These are phyloP conservation scores for Eulimnadia texana DNA, from an alignment of 1,140 invertebrate genomes.

Conservation along the genomic window DNA sequence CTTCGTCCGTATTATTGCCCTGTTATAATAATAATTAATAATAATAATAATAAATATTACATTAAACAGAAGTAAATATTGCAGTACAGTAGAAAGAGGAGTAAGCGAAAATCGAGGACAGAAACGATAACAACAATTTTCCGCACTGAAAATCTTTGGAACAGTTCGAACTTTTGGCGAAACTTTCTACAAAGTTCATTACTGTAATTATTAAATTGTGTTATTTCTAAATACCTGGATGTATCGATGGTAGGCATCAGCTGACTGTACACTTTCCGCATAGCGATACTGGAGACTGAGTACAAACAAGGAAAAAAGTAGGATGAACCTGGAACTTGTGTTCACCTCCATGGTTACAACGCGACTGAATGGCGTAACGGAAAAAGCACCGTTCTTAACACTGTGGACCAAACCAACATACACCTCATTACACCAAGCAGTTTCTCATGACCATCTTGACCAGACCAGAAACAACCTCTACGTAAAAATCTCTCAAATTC, in stretches of 20 bases:
- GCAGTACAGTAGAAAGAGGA: neutral
- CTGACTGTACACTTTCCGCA: neutral
- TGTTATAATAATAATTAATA: conserved; percentile 24
- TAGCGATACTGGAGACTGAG: neutral
- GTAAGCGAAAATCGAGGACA: neutral
- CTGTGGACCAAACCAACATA: too few relatives aligned
- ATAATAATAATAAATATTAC: conserved; percentile 15
- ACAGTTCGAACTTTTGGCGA: too few relatives aligned
- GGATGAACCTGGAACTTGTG: neutral
- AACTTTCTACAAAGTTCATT: too few relatives aligned
- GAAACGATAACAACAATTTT: neutral
- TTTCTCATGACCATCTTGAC: too few relatives aligned
- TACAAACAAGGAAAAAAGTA: neutral
- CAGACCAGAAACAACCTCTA: too few relatives aligned
- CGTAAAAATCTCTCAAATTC: too few relatives aligned
- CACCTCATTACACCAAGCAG: too few relatives aligned
- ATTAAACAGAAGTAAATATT: neutral
- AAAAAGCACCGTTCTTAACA: neutral
- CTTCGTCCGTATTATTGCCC: conserved; percentile 52
- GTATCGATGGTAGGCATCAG: neutral
- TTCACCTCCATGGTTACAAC: neutral
- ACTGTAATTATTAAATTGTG: neutral
- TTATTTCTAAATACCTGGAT: neutral
- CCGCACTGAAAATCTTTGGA: neutral
- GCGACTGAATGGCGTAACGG: neutral